Conservation (phyloP, 2,113 vertebrate genomes). For the Malurus elegans region DNA sequence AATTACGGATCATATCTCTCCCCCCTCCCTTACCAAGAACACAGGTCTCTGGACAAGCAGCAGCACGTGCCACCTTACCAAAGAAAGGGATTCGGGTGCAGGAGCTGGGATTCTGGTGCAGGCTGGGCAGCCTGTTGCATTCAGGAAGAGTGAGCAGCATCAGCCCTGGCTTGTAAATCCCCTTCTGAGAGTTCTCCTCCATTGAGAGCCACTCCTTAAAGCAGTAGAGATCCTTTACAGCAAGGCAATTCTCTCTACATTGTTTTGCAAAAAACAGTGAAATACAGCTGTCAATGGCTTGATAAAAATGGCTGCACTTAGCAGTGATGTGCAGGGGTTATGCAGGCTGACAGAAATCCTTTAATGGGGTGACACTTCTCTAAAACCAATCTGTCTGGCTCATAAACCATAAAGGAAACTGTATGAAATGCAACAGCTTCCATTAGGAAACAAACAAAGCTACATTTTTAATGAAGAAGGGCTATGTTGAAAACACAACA, state of each 20-base stretch:
- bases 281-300: constrained; percentile 42
- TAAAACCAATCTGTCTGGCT: not conserved
- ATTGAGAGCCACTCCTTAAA: constrained; percentile 86
- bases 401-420: not conserved
- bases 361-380: not conserved
- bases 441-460: not conserved
- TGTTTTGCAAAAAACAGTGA: constrained; percentile 58
- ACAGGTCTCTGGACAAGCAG: accelerated
- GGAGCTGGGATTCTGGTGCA: constrained; percentile 71
- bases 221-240: constrained; percentile 95
- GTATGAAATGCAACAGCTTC: not conserved
- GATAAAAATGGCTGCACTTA: not conserved
- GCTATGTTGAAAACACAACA: not conserved
- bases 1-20: accelerated
- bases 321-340: not conserved
- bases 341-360: not conserved
- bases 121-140: constrained; percentile 87
- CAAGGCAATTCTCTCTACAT: constrained; percentile 91
- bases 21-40: not conserved
- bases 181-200: constrained; percentile 77
- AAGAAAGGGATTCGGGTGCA: constrained; percentile 87
- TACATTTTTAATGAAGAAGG: not conserved
- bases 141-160: constrained; percentile 77
- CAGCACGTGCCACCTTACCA: constrained; percentile 71
- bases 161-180: constrained; percentile 71